A percentile compares a stretch with the other conserved stretches of the same genome.
Conservation (phyloP, 2,113 vertebrate genomes). For the Semicossyphus pulcher region DNA sequence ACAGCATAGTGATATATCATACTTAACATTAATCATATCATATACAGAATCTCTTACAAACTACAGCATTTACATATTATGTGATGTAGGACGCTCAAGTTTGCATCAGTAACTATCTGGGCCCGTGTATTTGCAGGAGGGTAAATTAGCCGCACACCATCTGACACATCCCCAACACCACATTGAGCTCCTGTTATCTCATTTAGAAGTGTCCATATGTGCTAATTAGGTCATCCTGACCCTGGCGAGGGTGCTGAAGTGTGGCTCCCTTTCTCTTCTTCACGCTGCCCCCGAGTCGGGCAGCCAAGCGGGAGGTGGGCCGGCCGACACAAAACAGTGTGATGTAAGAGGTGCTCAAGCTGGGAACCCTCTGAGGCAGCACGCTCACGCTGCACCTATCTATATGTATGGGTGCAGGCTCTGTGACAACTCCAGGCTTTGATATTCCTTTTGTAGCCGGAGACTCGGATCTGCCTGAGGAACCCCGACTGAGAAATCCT, state of each 20-base stretch:
- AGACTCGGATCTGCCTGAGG: slow-evolving; percentile 21
- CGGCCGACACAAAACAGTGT: slow-evolving; percentile 47
- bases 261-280: slow-evolving; percentile 32
- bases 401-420: slow-evolving; percentile 13
- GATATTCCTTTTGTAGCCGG: slow-evolving; percentile 51
- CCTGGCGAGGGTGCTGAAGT: slow-evolving; percentile 20
- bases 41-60: neutral
- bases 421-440: slow-evolving; percentile 43
- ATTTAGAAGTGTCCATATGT: slow-evolving; percentile 47
- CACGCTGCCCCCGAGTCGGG: slow-evolving; percentile 37
- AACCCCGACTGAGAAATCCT: slow-evolving; percentile 13
- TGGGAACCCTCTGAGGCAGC: slow-evolving; percentile 52
- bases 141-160: slow-evolving; percentile 33
- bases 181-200: slow-evolving; percentile 35
- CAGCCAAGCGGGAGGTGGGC: slow-evolving; percentile 46
- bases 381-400: slow-evolving; percentile 3
- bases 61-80: neutral
- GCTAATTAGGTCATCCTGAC: slow-evolving; percentile 64
- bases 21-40: slow-evolving; percentile 14
- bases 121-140: slow-evolving; percentile 4
- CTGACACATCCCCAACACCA: slow-evolving; percentile 20
- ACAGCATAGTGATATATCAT: neutral
- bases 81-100: neutral
- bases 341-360: slow-evolving; percentile 55
- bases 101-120: slow-evolving; percentile 19